phyloP scores from a whole-genome alignment of 2,797 vertebrate species.

The Diplodus sargus region DNA sequence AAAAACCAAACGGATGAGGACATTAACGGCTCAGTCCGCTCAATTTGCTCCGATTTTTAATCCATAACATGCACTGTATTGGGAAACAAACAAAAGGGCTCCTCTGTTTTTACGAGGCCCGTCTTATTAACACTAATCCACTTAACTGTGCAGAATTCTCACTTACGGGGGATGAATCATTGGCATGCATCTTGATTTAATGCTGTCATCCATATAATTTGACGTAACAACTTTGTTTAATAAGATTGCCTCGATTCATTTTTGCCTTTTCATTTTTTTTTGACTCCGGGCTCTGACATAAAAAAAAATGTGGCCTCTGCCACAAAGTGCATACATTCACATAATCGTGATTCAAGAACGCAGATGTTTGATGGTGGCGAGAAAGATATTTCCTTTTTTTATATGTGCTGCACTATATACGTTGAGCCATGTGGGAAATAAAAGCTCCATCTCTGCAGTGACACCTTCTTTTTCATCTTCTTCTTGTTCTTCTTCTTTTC shows the following conservation, averaged over 20 bases:
- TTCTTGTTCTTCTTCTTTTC: neutral
- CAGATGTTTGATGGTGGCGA: conserved; percentile 11
- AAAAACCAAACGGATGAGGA: conserved; percentile 9
- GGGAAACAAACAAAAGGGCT: conserved; percentile 27
- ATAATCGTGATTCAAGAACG: conserved; percentile 19
- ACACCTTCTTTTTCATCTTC: no score
- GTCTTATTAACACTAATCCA: conserved; percentile 43
- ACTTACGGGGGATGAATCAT: conserved; percentile 40
- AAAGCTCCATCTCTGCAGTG: conserved; percentile 17
- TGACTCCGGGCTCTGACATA: neutral
- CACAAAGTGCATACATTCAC: conserved; percentile 31
- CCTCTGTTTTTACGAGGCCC: conserved; percentile 17
- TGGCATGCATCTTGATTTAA: conserved; percentile 40
- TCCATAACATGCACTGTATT: conserved; percentile 15
- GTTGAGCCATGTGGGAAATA: neutral
- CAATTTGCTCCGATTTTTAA: conserved; percentile 35
- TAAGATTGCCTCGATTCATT: conserved; percentile 23
- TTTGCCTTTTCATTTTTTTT: conserved; percentile 25
- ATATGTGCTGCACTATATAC: neutral
- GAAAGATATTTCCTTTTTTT: conserved; percentile 10
- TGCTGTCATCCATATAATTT: conserved; percentile 35
- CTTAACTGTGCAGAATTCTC: conserved; percentile 41
- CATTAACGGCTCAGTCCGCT: conserved; percentile 5
- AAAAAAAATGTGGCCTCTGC: conserved; percentile 16
- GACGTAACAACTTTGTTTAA: conserved; percentile 41